phyloP scores from a whole-genome alignment of 2,888 invertebrate species.

The Drosophila mimica region DNA sequence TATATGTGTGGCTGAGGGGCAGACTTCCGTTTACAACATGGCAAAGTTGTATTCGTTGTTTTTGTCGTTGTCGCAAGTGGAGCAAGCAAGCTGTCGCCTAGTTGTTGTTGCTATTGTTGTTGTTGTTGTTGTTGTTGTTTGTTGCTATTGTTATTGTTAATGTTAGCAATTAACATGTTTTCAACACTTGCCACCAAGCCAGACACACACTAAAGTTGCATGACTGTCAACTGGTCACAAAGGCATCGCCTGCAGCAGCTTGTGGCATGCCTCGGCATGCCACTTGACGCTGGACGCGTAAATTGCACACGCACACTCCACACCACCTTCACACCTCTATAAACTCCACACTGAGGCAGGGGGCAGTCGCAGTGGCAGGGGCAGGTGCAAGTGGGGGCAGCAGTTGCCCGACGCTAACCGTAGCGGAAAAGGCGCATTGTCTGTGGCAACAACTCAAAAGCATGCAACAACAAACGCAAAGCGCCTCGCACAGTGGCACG shows the following conservation, averaged over 20 bases:
- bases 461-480: slow-evolving; percentile 42
- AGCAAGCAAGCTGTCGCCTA: slow-evolving; percentile 54
- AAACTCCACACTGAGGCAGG: background rate
- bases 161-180: slow-evolving; percentile 78
- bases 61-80: slow-evolving; percentile 33
- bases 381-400: background rate
- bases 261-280: slow-evolving; percentile 58
- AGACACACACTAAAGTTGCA: slow-evolving; percentile 43
- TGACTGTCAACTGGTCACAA: slow-evolving; percentile 58
- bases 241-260: slow-evolving; percentile 65
- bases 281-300: slow-evolving; percentile 68
- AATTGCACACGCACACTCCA: slow-evolving; percentile 58
- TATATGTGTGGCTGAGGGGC: slow-evolving; percentile 15
- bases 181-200: slow-evolving; percentile 70
- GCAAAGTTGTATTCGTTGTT: slow-evolving; percentile 50
- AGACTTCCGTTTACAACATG: slow-evolving; percentile 66
- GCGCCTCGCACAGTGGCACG: slow-evolving; percentile 37
- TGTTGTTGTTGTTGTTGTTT: slow-evolving; percentile 17
- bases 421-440: slow-evolving; percentile 49
- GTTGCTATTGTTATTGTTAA: slow-evolving; percentile 61
- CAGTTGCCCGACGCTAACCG: slow-evolving; percentile 18
- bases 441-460: slow-evolving; percentile 44
- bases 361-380: background rate
- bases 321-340: background rate
- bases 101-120: slow-evolving; percentile 11